Conservation (phyloP, 2,113 vertebrate genomes). For the Varanus salvator region DNA sequence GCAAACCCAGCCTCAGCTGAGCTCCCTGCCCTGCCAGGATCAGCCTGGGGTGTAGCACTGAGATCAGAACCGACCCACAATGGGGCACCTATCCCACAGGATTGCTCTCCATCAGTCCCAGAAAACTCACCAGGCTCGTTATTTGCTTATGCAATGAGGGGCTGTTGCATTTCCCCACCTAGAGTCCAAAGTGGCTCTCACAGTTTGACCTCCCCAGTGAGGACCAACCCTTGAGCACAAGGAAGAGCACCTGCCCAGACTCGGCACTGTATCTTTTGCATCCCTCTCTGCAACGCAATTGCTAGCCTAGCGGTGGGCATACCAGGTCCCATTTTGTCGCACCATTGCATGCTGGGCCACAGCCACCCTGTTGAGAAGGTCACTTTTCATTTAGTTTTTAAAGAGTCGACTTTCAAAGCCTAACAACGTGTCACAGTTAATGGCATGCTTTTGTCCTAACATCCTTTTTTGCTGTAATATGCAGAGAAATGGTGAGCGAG, state of each 20-base stretch:
- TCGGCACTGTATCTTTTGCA: background rate
- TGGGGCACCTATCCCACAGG: too few species aligned
- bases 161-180: background rate
- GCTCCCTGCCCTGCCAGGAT: too few species aligned
- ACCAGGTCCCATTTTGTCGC: background rate
- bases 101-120: too few species aligned
- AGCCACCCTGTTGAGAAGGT: conserved; percentile 43
- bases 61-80: too few species aligned
- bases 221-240: background rate
- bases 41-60: too few species aligned
- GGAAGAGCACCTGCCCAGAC: background rate
- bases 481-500: conserved; percentile 4
- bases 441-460: conserved; percentile 15
- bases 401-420: conserved; percentile 61
- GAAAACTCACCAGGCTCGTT: too few species aligned
- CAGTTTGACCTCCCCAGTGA: background rate
- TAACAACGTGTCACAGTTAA: conserved; percentile 42
- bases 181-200: background rate
- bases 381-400: conserved; percentile 63
- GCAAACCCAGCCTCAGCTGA: too few species aligned
- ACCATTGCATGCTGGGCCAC: background rate
- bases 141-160: too few species aligned
- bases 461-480: conserved; percentile 41
- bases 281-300: background rate
- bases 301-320: background rate